Percentiles rank a stretch among this genome's conserved stretches.
Conservation (phyloP, 2,888 invertebrate species). For the Saturnia pavonia region DNA sequence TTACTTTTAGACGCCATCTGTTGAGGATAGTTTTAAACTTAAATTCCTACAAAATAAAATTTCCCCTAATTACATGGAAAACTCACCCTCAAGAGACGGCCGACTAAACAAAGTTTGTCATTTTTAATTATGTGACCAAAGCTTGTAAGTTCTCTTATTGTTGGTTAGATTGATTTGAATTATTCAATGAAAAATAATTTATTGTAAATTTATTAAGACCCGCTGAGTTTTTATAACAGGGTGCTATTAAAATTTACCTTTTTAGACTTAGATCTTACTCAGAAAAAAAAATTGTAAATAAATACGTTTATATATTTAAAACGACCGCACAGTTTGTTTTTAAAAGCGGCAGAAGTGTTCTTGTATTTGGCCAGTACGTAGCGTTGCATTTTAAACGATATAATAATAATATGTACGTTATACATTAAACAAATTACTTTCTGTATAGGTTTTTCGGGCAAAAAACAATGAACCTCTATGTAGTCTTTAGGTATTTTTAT, state of each 20-base stretch:
- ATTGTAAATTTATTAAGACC: neutral
- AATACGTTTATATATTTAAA: no score
- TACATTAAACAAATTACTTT: no score
- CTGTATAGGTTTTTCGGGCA: no score
- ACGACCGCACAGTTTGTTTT: no score
- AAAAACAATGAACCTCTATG: no score
- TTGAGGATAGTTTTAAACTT: constrained; percentile 15
- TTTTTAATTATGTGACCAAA: neutral
- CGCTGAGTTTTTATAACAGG: neutral
- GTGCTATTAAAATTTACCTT: neutral
- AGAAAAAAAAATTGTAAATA: no score
- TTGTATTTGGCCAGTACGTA: no score
- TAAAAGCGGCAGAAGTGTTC: no score
- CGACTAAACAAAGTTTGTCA: neutral
- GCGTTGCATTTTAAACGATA: no score
- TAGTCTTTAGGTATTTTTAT: neutral
- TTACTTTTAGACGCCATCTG: constrained; percentile 16
- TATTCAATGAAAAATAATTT: neutral
- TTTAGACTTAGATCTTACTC: neutral
- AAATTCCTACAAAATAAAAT: constrained; percentile 23
- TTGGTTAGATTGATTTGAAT: no score
- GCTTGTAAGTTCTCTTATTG: neutral
- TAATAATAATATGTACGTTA: no score
- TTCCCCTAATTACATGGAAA: neutral
- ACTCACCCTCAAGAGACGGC: neutral